Base-by-base conservation (phyloP, 35 echinoderm and acorn worm genomes). In the Chiridota heheva region DNA sequence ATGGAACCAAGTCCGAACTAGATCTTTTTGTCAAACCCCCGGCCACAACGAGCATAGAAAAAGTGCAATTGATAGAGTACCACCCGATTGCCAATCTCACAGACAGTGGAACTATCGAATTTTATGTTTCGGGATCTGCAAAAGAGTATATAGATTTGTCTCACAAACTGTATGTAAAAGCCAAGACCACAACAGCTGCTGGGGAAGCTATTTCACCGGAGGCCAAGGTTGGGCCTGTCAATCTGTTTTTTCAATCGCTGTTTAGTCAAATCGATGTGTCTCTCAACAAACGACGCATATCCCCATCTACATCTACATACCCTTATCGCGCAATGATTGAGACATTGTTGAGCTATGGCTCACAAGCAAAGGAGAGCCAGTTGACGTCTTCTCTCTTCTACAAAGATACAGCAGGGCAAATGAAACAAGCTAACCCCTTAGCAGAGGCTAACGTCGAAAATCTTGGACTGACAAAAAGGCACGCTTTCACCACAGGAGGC, bases 191-290 rank as follows among this genome's bases (percentile, higher is more conserved):
- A 2, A 77, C 72, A 44, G 28, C 20, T 30, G 56, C 75, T 44
- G 70, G 69, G 1, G 40, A 28, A 15, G 41, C 63, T 37, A 18
- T 86, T 32, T 26, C 72, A 1, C 0, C 5, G 0, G 69, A 45
- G 2, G 69, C 72, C 4, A 29, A 57, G n/a, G 70, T 86, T 40
- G 69, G 41, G 42, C 89, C 89, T 16, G 67, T 86, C 30, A 91
- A 91, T 57, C 59, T 91, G 8, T 86, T 86, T 20, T 34, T 91
- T 30, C 89, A 91, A 2, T 91, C 89, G 16, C 39, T 91, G 34
- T 91, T 91, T 39, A 73, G 32, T n/a, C 82, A 91, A 74, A 57
- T 91, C 3, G 75, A 91, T 40, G 76, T 86, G 4, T 81, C 73
- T 10, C 30, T 86, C 2, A 86, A 86, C 40, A 72, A 86, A 32